Evolutionary conservation across 2,797 vertebrate genomes (phyloP).

Genomic region (Phalloptychus januarius): DNA sequence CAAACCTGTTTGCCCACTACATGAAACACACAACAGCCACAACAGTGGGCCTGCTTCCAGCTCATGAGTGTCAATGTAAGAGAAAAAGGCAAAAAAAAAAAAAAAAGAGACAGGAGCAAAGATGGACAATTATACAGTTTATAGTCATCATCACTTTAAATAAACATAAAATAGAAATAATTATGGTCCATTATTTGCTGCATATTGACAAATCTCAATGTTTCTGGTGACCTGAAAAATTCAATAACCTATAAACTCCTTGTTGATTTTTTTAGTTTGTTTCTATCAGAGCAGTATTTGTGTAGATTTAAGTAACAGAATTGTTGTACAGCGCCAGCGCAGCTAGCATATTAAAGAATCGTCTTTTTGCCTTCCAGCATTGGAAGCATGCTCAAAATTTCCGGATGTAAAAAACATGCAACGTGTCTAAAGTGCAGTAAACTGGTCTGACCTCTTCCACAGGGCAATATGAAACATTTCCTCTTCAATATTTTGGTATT

Average conservation of each 20-base stretch:
- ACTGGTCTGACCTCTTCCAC: neutral
- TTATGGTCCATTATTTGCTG: neutral
- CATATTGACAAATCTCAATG: neutral
- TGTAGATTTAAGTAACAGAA: neutral
- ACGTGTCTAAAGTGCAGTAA: neutral
- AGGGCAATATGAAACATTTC: neutral
- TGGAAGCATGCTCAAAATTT: too few species aligned
- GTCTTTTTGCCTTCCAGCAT: too few species aligned
- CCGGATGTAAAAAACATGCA: too few species aligned
- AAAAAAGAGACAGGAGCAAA: neutral
- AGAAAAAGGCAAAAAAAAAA: neutral
- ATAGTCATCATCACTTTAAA: neutral
- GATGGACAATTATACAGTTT: neutral
- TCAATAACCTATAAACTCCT: neutral
- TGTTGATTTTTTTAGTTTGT: neutral
- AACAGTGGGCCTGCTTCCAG: too few species aligned
- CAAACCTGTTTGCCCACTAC: conserved; percentile 46
- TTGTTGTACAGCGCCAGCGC: too few species aligned
- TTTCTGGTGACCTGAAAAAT: neutral
- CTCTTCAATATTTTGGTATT: neutral
- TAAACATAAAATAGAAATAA: neutral
- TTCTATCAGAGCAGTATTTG: neutral
- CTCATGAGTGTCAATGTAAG: conserved; percentile 2
- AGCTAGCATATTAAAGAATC: too few species aligned
- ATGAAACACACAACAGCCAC: conserved; percentile 1